Percentiles rank a stretch among this genome's conserved stretches.
phyloP scores from a whole-genome alignment of 2,888 invertebrate species.

The Eupithecia vulgata region DNA sequence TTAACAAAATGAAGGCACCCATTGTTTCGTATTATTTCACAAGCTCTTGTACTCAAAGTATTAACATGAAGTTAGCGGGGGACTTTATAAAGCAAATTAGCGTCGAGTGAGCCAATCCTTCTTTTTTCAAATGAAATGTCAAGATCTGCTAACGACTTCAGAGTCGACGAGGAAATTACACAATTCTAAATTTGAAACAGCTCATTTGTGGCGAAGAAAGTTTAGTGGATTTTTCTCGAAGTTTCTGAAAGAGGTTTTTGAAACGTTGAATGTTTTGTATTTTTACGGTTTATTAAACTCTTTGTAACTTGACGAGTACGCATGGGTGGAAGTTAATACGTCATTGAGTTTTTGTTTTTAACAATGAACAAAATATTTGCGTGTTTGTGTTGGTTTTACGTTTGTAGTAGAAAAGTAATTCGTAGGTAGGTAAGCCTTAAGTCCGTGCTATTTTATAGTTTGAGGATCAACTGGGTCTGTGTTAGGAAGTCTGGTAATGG shows the following conservation, averaged over 20 bases:
- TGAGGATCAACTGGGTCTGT: neutral
- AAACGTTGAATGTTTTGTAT: slow-evolving; percentile 18
- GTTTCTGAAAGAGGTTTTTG: slow-evolving; percentile 17
- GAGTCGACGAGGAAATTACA: slow-evolving; percentile 42
- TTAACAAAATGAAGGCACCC: slow-evolving; percentile 14
- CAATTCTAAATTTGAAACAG: slow-evolving; percentile 32
- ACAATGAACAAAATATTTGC: neutral
- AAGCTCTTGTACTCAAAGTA: slow-evolving; percentile 17
- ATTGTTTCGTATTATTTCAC: slow-evolving; percentile 32
- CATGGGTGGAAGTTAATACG: slow-evolving; percentile 4
- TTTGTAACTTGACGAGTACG: slow-evolving; percentile 4
- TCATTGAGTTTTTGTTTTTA: neutral
- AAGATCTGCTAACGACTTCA: slow-evolving; percentile 68
- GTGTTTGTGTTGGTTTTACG: neutral
- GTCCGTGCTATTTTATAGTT: too few species aligned
- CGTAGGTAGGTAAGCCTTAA: neutral
- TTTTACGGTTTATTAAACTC: slow-evolving; percentile 10
- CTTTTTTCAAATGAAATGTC: slow-evolving; percentile 70
- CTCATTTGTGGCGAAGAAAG: slow-evolving; percentile 27
- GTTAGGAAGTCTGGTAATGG: neutral
- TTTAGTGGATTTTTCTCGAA: slow-evolving; percentile 15
- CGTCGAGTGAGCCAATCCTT: slow-evolving; percentile 64
- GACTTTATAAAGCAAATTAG: slow-evolving; percentile 56
- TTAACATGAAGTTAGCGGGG: slow-evolving; percentile 38
- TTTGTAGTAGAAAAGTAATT: neutral